phyloP scores from a whole-genome alignment of 2,888 invertebrate genomes.

The Zygogramma bicolorata region DNA sequence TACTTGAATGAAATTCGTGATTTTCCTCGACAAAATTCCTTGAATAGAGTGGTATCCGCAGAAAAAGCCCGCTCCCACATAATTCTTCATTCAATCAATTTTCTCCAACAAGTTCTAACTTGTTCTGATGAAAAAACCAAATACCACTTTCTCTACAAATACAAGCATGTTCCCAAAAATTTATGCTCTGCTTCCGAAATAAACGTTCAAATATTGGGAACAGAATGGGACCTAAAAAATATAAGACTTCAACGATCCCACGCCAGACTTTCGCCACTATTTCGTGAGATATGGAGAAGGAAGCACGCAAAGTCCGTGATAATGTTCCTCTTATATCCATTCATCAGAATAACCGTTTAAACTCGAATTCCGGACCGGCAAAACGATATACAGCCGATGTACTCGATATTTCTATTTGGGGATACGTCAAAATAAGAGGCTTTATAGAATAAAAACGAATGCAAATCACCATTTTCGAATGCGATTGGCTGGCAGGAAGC shows the following conservation, averaged over 20 bases:
- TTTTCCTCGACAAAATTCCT: too few relatives aligned
- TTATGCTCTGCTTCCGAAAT: too few relatives aligned
- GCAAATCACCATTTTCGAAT: conserved; percentile 55
- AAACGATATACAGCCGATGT: conserved; percentile 31
- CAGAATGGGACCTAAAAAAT: neutral
- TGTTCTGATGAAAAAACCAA: too few relatives aligned
- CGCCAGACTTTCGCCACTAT: neutral
- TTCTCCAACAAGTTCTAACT: too few relatives aligned
- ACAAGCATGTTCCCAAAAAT: too few relatives aligned
- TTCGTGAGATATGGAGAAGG: conserved; percentile 51
- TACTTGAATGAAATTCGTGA: too few relatives aligned
- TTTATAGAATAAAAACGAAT: conserved; percentile 46
- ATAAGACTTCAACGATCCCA: neutral
- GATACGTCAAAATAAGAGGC: conserved; percentile 45
- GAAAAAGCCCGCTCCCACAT: too few relatives aligned
- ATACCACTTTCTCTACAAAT: too few relatives aligned
- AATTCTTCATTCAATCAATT: too few relatives aligned
- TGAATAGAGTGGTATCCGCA: too few relatives aligned
- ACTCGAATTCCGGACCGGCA: conserved; percentile 44
- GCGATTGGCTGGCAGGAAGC: conserved; percentile 48
- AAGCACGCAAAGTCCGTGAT: conserved; percentile 59
- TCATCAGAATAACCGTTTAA: conserved; percentile 56
- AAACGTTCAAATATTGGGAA: neutral
- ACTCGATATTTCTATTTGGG: conserved; percentile 46
- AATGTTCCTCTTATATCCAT: conserved; percentile 62